These are phyloP conservation scores for Drusus annulatus DNA, from an alignment of 1,140 invertebrate genomes.

Conservation along the genomic window DNA sequence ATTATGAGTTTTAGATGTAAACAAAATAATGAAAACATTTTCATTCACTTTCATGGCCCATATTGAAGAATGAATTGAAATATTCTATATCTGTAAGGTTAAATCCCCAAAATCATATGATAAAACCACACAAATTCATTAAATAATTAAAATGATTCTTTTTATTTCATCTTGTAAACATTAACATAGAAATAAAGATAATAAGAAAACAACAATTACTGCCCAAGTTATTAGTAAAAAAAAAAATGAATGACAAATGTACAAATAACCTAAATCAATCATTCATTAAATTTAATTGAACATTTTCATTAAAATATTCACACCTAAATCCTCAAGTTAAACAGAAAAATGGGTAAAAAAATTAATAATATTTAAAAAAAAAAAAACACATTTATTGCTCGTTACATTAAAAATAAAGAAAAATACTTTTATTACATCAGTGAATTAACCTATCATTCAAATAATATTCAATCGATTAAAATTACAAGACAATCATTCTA, in stretches of 20 bases:
- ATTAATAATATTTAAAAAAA: background rate
- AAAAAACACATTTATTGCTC: conserved; percentile 8
- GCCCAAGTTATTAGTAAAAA: no score
- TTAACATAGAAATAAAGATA: no score
- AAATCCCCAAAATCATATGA: no score
- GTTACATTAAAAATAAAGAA: conserved; percentile 16
- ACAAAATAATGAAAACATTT: background rate
- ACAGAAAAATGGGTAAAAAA: background rate
- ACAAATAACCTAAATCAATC: no score
- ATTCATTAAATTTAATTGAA: background rate
- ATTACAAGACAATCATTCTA: background rate
- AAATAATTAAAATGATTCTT: no score
- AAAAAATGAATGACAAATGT: no score
- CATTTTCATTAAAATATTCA: background rate
- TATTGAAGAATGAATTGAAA: no score
- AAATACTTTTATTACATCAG: conserved; percentile 30
- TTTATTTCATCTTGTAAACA: no score
- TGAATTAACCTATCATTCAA: background rate
- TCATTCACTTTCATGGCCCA: no score
- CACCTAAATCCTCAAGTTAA: background rate
- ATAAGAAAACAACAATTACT: no score
- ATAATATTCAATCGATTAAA: background rate
- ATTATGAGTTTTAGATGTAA: background rate
- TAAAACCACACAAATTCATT: no score
- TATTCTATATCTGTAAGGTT: no score